A percentile compares a stretch with the other conserved stretches of the same genome.
phyloP scores from a whole-genome alignment of 2,797 vertebrate species.

The Lepilemur ruficaudatus region DNA sequence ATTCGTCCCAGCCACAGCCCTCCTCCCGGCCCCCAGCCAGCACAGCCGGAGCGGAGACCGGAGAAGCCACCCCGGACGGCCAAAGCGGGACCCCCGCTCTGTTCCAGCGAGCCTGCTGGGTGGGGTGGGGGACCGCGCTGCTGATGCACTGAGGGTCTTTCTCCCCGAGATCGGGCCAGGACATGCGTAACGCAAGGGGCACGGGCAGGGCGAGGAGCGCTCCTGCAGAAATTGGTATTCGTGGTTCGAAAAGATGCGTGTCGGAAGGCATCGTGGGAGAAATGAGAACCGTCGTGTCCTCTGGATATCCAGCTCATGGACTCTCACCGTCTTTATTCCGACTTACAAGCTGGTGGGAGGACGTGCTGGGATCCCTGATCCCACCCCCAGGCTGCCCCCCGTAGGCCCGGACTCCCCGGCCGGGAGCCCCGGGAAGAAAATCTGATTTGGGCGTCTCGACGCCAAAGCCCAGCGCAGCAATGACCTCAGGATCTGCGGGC shows the following conservation, averaged over 20 bases:
- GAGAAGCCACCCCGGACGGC: no score
- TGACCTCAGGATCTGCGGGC: not conserved
- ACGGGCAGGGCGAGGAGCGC: not conserved
- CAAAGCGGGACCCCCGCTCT: fast-evolving
- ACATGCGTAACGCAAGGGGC: not conserved
- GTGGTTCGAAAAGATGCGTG: not conserved
- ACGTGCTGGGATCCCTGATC: not conserved
- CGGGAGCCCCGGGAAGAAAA: not conserved
- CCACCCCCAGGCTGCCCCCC: not conserved
- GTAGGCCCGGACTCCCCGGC: not conserved
- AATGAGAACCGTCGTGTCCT: not conserved
- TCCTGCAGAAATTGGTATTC: not conserved
- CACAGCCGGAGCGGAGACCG: fast-evolving
- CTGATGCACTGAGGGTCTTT: not conserved
- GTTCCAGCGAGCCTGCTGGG: not conserved
- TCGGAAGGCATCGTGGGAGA: not conserved
- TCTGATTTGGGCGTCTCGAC: not conserved
- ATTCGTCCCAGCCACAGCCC: not conserved
- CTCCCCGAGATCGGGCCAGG: not conserved
- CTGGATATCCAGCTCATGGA: not conserved
- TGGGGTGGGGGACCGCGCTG: no score
- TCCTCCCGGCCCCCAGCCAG: fast-evolving
- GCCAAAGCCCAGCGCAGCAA: no score
- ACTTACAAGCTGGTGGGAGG: not conserved
- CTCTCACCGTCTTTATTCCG: constrained; percentile 42